These are phyloP conservation scores for Chorisops tibialis DNA, from an alignment of 2,888 invertebrate genomes.

Conservation along the genomic window DNA sequence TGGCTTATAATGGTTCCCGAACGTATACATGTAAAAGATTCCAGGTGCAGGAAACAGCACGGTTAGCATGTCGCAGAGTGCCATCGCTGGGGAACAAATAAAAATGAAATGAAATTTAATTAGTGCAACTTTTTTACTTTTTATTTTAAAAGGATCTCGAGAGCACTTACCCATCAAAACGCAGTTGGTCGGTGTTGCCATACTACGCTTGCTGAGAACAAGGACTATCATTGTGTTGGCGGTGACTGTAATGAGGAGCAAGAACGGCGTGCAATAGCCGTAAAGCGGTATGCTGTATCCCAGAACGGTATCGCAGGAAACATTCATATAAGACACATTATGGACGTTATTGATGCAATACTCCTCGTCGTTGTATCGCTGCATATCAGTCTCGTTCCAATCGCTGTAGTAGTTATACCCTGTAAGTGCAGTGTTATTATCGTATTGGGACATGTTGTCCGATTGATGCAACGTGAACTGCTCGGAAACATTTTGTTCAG, in stretches of 20 bases:
- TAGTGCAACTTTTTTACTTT: too few relatives aligned
- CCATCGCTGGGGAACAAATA: constrained; percentile 64
- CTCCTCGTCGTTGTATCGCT: constrained; percentile 30
- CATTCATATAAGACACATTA: constrained; percentile 48
- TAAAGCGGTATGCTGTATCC: constrained; percentile 49
- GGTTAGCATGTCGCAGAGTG: constrained; percentile 90
- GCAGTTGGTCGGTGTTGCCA: constrained; percentile 87
- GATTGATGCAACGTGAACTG: constrained; percentile 18
- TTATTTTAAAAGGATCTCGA: not conserved
- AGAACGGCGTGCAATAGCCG: constrained; percentile 64
- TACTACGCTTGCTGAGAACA: constrained; percentile 83
- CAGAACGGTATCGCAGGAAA: constrained; percentile 49
- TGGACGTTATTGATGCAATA: constrained; percentile 40
- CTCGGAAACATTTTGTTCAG: constrained; percentile 20
- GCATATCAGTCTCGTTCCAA: constrained; percentile 26
- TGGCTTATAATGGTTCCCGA: constrained; percentile 81
- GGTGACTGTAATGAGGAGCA: constrained; percentile 81
- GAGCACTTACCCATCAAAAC: constrained; percentile 68
- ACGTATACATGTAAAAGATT: constrained; percentile 88
- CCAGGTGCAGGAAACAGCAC: constrained; percentile 86
- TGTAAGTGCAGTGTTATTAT: not conserved
- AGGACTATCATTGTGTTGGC: constrained; percentile 89
- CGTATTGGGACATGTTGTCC: constrained; percentile 21
- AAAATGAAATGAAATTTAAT: not conserved
- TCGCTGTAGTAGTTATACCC: constrained; percentile 11